These are phyloP conservation scores for Macquaria ambigua DNA, from an alignment of 2,113 vertebrate genomes.

Conservation along the genomic window DNA sequence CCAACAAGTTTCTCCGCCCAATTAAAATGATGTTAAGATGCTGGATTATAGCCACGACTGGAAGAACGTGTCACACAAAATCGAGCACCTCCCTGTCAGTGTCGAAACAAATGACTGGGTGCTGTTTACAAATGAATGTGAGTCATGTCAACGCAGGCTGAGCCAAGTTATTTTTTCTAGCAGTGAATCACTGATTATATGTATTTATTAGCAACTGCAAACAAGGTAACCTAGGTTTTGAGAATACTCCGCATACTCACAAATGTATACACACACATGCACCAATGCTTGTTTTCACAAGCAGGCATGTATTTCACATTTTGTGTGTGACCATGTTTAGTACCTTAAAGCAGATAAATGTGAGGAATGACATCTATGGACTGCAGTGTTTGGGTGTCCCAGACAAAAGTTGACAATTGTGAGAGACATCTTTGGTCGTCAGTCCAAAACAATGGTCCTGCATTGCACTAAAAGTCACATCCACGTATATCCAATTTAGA, in stretches of 20 bases:
- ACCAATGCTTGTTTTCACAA: not conserved
- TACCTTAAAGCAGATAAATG: not conserved
- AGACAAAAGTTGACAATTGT: no score
- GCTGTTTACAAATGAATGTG: constrained; percentile 38
- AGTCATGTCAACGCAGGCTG: constrained; percentile 17
- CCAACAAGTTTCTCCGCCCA: constrained; percentile 37
- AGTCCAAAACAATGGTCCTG: not conserved
- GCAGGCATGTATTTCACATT: not conserved
- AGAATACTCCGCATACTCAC: not conserved
- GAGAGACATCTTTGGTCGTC: no score
- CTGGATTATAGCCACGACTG: constrained; percentile 41
- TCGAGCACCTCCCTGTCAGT: constrained; percentile 29
- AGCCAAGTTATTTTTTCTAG: constrained; percentile 11
- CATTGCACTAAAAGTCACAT: not conserved
- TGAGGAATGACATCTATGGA: not conserved
- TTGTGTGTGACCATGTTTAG: not conserved
- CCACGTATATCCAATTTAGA: not conserved
- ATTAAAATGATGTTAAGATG: constrained; percentile 64
- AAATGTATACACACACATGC: not conserved
- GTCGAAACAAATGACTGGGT: constrained; percentile 23
- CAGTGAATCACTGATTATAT: not conserved
- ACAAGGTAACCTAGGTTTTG: not conserved
- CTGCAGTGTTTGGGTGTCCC: not conserved
- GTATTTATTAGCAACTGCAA: constrained; percentile 5
- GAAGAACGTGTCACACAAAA: constrained; percentile 39